Base-by-base conservation (phyloP, 37 sponge, comb jelly and placozoan species). In the Ephydatia muelleri region DNA sequence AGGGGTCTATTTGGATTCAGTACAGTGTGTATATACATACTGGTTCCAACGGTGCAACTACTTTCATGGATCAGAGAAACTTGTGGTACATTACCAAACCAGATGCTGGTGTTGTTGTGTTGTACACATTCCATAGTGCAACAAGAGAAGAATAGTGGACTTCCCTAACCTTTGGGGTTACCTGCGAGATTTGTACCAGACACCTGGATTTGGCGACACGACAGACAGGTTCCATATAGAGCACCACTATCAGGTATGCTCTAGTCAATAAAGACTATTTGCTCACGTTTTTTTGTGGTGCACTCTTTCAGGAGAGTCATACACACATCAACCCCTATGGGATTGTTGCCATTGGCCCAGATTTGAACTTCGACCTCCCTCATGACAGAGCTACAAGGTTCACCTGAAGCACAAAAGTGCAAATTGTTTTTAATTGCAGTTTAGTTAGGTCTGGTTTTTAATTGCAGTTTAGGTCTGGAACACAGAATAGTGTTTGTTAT, bases 111-210 rank as follows among this genome's bases (percentile, higher is more conserved):
- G 27, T 16, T 57, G 16, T 11, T n/a, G n/a, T n/a, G n/a, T n/a
- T n/a, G n/a, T 70, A 5, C 12, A 37, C 43, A 26, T 71, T 2
- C 66, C 80, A 34, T 43, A 93, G 93, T 97, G 97, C 84, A 97
- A 97, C 75, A 92, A 90, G 83, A 92, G 83, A 80, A 73, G 97
- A 30, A 92, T 97, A 38, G 72, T 95, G 68, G 97, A 97, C 71
- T 97, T 94, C 78, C 91, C 95, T 31, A 92, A 95, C 75, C 32
- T 97, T 49, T 97, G 96, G 93, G 93, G 87, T 25, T 97, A 92
- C 80, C 82, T 94, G 72, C 78, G 97, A 73, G 97, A 97, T 49
- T 83, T 97, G 48, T 97, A 97, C 84, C 92, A 94, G 81, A 92
- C 91, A 31, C 85, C 82, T 34, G 96, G 88, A 3, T 87, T 97